Evolutionary conservation across 2,797 vertebrate species (phyloP).

Genomic region (Kryptolebias ocellatus): DNA sequence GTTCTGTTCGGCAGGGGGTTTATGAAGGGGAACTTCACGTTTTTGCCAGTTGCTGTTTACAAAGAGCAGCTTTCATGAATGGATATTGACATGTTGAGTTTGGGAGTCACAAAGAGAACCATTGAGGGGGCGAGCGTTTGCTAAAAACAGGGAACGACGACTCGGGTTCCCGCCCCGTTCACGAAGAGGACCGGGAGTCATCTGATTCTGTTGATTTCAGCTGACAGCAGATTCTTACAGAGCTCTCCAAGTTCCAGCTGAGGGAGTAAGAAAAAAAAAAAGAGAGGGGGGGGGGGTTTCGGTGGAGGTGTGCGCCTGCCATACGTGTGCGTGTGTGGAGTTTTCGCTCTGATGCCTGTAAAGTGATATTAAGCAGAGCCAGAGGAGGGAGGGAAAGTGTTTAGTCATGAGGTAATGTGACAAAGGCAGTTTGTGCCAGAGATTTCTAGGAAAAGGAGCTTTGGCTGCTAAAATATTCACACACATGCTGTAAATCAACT

Average conservation of each 20-base stretch:
- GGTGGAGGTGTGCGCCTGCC: slow-evolving; percentile 44
- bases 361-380: slow-evolving; percentile 67
- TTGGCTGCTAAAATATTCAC: slow-evolving; percentile 71
- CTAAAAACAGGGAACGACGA: slow-evolving; percentile 66
- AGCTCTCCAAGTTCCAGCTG: slow-evolving; percentile 13
- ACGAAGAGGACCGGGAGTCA: slow-evolving; percentile 49
- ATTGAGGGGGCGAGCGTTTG: slow-evolving; percentile 59
- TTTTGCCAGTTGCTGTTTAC: slow-evolving; percentile 37
- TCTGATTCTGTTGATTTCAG: slow-evolving; percentile 55
- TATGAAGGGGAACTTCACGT: slow-evolving; percentile 28
- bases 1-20: slow-evolving; percentile 8
- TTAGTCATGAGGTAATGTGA: slow-evolving; percentile 80
- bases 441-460: slow-evolving; percentile 80
- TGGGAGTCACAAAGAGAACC: slow-evolving; percentile 61
- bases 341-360: slow-evolving; percentile 24
- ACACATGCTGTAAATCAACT: slow-evolving; percentile 74
- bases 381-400: slow-evolving; percentile 71
- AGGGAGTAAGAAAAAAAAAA: slow-evolving; percentile 2
- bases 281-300: slow-evolving; percentile 3
- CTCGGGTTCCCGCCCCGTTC: slow-evolving; percentile 56
- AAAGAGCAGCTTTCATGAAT: slow-evolving; percentile 70
- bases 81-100: slow-evolving; percentile 68
- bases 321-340: slow-evolving; percentile 20
- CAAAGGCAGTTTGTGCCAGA: slow-evolving; percentile 71
- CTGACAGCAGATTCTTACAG: slow-evolving; percentile 14